Conservation (phyloP, 2,888 invertebrate species). For the Dione juno region DNA sequence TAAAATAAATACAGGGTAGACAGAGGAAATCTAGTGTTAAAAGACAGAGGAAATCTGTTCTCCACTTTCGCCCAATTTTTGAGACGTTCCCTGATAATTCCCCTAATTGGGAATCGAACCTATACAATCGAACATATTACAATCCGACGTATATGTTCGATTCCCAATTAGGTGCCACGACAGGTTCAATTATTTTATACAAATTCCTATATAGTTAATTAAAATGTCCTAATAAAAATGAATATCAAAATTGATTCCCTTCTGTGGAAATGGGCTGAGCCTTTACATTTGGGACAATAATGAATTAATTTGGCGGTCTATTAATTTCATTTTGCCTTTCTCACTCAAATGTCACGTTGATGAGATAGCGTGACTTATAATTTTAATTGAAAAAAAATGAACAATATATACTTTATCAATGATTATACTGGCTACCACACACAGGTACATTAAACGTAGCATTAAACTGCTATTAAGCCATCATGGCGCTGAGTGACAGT, state of each 20-base stretch:
- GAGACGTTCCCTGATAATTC: no score
- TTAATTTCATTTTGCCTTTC: conserved; percentile 28
- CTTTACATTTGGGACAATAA: conserved; percentile 29
- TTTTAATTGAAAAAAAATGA: conserved; percentile 14
- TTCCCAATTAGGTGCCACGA: no score
- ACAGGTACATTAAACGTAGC: background rate
- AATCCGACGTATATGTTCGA: no score
- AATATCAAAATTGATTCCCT: conserved; percentile 8
- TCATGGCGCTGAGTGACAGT: no score
- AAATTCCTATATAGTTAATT: no score
- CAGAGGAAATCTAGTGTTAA: no score
- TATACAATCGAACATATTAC: no score
- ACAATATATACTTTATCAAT: background rate
- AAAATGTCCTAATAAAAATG: background rate
- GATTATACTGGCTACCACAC: background rate
- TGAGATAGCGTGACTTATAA: conserved; percentile 5
- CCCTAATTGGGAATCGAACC: no score
- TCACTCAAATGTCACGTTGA: conserved; percentile 12
- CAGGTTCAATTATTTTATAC: no score
- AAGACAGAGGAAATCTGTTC: no score
- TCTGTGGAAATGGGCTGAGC: conserved; percentile 1
- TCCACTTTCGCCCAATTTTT: no score
- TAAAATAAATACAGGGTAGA: no score
- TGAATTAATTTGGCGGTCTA: conserved; percentile 32
- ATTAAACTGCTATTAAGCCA: background rate